Percentiles rank a stretch among this genome's conserved stretches.
These are phyloP conservation scores for Pasiphila rectangulata DNA, from an alignment of 2,888 invertebrate genomes.

Conservation along the genomic window DNA sequence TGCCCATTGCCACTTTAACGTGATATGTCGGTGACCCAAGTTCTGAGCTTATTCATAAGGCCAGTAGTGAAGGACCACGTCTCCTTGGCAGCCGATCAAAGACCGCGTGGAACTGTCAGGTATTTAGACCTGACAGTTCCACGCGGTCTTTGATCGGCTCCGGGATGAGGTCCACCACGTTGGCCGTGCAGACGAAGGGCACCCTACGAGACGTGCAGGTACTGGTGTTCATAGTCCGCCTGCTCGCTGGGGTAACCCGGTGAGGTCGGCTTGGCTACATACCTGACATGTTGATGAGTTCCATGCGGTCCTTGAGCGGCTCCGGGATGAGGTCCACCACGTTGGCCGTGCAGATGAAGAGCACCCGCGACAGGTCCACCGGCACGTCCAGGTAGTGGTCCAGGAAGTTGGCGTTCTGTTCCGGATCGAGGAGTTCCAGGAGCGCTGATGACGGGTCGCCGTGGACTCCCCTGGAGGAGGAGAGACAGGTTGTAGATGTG, in stretches of 20 bases:
- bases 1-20: no score
- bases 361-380: conserved; percentile 96
- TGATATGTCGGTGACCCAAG: no score
- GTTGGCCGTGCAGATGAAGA: conserved; percentile 99
- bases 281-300: conserved; percentile 99
- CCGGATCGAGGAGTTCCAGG: conserved; percentile 97
- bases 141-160: conserved; percentile 98
- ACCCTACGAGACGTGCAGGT: conserved; percentile 98
- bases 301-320: conserved; percentile 98
- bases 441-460: conserved; percentile 99
- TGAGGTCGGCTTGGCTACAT: no score
- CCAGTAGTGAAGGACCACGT: conserved; percentile 96
- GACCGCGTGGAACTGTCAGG: conserved; percentile 99
- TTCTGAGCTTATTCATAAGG: no score
- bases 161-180: conserved; percentile 96
- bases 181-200: conserved; percentile 99
- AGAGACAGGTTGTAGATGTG: no score
- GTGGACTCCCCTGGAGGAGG: conserved; percentile 88
- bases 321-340: conserved; percentile 97
- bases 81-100: conserved; percentile 95
- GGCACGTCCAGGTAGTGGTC: conserved; percentile 99
- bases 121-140: no score
- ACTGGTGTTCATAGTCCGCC: no score
- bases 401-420: conserved; percentile 98
- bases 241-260: no score